Evolutionary conservation across 2,113 vertebrate genomes (phyloP).

Genomic region (Sylvia atricapilla): DNA sequence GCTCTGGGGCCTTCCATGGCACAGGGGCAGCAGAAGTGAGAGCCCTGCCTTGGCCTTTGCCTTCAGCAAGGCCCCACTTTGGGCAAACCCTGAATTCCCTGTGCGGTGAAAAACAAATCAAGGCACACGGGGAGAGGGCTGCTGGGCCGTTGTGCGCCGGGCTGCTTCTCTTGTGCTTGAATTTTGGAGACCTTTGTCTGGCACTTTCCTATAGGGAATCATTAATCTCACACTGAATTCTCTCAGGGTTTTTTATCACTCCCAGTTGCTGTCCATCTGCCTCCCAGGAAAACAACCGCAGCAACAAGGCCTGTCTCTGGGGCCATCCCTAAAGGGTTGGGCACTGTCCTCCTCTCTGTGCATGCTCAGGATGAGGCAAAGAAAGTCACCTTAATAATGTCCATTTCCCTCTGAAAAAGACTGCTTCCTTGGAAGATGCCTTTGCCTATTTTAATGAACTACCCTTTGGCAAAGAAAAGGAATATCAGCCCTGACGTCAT

Average conservation of each 20-base stretch:
- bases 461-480: background rate
- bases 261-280: too few relatives aligned
- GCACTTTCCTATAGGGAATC: background rate
- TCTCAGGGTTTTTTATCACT: background rate
- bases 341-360: too few relatives aligned
- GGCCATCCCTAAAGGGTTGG: too few relatives aligned
- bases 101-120: background rate
- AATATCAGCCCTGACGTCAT: background rate
- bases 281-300: too few relatives aligned
- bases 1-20: too few relatives aligned
- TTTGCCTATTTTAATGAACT: background rate
- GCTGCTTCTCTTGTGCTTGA: background rate
- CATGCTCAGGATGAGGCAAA: background rate
- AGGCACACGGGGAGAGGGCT: background rate
- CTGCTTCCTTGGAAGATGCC: background rate
- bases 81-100: background rate
- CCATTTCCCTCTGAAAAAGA: background rate
- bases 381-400: background rate
- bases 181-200: background rate
- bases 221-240: background rate
- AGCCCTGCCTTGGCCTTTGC: background rate
- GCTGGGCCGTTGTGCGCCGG: background rate
- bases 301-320: too few relatives aligned
- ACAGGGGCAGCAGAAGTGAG: too few relatives aligned
- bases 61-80: too few relatives aligned